Evolutionary conservation across 2,888 invertebrate species (phyloP).

Genomic region (Tenthredo livida): DNA sequence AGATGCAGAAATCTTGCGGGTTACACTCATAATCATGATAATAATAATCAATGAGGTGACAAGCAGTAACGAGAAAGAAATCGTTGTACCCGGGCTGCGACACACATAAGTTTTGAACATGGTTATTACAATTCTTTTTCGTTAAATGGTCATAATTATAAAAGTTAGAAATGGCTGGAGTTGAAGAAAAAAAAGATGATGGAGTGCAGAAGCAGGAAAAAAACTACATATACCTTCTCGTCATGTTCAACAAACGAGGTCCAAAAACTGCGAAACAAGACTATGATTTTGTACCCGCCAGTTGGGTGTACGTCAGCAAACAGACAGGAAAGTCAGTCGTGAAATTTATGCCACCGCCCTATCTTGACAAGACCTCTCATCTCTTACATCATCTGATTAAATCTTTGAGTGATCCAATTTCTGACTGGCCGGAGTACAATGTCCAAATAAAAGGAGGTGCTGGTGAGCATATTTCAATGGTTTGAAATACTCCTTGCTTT

Average conservation of each 20-base stretch:
- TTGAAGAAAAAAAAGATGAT: background rate
- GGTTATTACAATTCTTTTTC: background rate
- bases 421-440: conserved; percentile 25
- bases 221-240: background rate
- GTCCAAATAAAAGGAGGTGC: conserved; percentile 19
- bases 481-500: background rate
- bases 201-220: background rate
- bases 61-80: conserved; percentile 11
- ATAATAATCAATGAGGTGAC: background rate
- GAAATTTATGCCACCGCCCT: conserved; percentile 24
- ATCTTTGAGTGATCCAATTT: conserved; percentile 4
- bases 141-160: background rate
- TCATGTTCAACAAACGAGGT: conserved; percentile 16
- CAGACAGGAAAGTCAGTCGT: background rate
- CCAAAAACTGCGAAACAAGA: conserved; percentile 18
- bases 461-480: conserved; percentile 23
- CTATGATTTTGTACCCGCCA: conserved; percentile 10
- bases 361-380: background rate
- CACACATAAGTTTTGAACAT: conserved; percentile 1
- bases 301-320: conserved; percentile 20
- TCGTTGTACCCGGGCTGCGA: conserved; percentile 5
- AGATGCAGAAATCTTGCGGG: no score
- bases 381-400: conserved; percentile 8
- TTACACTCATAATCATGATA: no score
- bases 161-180: background rate